Base-by-base conservation (phyloP, 1,140 invertebrate genomes). In the Tetranychus cinnabarinus region DNA sequence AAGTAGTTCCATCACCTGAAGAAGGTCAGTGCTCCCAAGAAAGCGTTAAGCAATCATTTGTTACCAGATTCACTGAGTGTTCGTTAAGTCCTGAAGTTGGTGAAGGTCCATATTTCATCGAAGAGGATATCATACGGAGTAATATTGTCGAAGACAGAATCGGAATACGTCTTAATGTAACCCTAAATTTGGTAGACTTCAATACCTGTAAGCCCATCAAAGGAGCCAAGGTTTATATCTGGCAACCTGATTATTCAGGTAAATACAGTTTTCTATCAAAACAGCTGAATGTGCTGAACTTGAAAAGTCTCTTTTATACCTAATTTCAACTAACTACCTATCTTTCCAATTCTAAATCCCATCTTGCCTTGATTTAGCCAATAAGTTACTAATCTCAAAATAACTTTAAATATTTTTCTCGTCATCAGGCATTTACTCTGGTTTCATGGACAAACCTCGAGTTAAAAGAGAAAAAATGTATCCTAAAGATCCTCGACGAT, bases 41-140 rank as follows among this genome's bases (percentile, higher is more conserved):
- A 42, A 5, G 10, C 39, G 39, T 23, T 23, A 23, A 23, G 23
- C 46, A 52, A 52, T 52, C 50, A 13, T 52, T 52, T 23, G 50
- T 23, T n/a, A 52, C n/a, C 8, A 12, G 50, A 6, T 52, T 31
- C 4, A n/a, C 50, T 31, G 31, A 52, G 7, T 60, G 59, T 34
- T 7, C 39, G 15, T 42, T 60, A 52, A 36, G 15, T 23, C 59
- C 59, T 6, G 59, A 60, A 60, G 31, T 8, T 8, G 36, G 34
- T 35, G 59, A 60, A 52, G 59, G 59, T 3, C 59, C 59, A 36
- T 60, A 60, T 36, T 60, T 48, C 36, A 34, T 60, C 6, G 15
- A 47, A 23, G 34, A 60, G 33, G 42, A 52, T 50, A 23, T 60
- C 39, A 42, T 60, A 33, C 45, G 59, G 10, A 4, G 6, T 13